These are phyloP conservation scores for Sterna hirundo DNA, from an alignment of 2,113 vertebrate genomes.

Conservation along the genomic window DNA sequence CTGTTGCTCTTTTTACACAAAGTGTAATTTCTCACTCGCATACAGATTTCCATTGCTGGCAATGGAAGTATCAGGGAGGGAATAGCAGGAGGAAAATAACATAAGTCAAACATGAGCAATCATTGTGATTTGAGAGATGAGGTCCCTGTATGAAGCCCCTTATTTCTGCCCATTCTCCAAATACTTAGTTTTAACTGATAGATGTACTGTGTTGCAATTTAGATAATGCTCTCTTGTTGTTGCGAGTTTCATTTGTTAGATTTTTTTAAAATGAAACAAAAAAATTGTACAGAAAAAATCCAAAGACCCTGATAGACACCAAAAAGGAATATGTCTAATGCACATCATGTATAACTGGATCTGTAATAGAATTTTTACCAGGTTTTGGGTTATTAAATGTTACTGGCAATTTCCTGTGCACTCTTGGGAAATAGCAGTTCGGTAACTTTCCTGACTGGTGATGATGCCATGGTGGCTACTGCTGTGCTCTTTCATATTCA, in stretches of 20 bases:
- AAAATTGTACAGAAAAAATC: constrained; percentile 64
- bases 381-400: constrained; percentile 8
- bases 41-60: constrained; percentile 63
- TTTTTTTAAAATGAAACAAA: not conserved
- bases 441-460: not conserved
- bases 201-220: not conserved
- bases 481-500: constrained; percentile 18
- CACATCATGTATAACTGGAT: constrained; percentile 41
- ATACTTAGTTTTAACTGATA: constrained; percentile 40
- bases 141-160: not conserved
- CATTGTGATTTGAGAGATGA: constrained; percentile 14
- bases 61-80: constrained; percentile 47
- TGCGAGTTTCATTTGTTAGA: constrained; percentile 9
- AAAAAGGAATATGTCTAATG: constrained; percentile 62
- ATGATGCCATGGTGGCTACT: not conserved
- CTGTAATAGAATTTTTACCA: not conserved
- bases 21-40: constrained; percentile 22
- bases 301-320: constrained; percentile 74
- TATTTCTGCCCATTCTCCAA: constrained; percentile 46
- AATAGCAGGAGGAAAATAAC: not conserved
- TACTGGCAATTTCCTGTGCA: constrained; percentile 19
- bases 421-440: not conserved
- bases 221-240: not conserved
- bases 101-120: not conserved
- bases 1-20: constrained; percentile 24